Percentiles rank a stretch among this genome's conserved stretches.
These are phyloP conservation scores for Tenrec ecaudatus DNA, from an alignment of 2,113 vertebrate species.

Conservation along the genomic window DNA sequence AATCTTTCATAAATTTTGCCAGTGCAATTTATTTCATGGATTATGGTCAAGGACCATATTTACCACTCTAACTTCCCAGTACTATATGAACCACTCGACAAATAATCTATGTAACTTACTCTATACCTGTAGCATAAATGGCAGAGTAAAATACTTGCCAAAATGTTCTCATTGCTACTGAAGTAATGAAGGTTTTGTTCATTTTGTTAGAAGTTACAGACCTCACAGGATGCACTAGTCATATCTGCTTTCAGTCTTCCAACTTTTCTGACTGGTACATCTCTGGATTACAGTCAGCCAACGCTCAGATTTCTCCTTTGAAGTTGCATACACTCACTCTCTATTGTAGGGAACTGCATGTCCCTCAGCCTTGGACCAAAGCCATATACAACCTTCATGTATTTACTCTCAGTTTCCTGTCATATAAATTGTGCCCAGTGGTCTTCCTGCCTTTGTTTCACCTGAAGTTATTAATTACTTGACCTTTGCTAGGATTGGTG, in stretches of 20 bases:
- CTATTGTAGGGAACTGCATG: too few relatives aligned
- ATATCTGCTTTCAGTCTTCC: not conserved
- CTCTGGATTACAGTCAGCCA: not conserved
- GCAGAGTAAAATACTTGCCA: not conserved
- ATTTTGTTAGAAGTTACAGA: not conserved
- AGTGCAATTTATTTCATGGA: not conserved
- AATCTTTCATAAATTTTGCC: conserved; percentile 30
- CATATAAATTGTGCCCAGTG: too few relatives aligned
- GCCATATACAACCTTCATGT: too few relatives aligned
- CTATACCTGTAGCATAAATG: not conserved
- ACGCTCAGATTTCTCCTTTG: conserved; percentile 16
- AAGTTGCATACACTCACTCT: conserved; percentile 9
- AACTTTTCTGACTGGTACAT: not conserved
- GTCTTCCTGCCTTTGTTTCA: too few relatives aligned
- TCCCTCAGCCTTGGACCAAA: too few relatives aligned
- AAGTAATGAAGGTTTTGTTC: not conserved
- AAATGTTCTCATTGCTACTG: conserved; percentile 23
- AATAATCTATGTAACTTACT: conserved; percentile 1
- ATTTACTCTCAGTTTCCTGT: too few relatives aligned
- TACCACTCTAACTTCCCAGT: not conserved
- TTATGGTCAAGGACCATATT: not conserved
- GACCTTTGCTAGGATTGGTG: too few relatives aligned
- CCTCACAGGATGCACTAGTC: not conserved
- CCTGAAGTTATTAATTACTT: too few relatives aligned
- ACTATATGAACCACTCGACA: conserved; percentile 1